Conservation (phyloP, 2,888 invertebrate genomes). For the Brassicogethes aeneus region DNA sequence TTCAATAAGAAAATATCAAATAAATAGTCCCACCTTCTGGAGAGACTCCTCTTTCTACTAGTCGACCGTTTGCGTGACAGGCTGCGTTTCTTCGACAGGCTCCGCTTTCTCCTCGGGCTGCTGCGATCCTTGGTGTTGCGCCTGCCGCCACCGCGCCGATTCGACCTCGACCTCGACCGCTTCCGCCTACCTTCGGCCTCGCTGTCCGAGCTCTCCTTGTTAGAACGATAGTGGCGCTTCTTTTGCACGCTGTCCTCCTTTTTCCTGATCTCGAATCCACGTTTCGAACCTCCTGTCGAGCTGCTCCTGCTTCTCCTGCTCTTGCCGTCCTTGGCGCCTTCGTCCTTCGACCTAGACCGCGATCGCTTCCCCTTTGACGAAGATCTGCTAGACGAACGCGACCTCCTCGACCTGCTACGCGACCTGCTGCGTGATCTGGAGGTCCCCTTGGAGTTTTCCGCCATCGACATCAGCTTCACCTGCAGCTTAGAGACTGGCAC, state of each 20-base stretch:
- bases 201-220: conserved; percentile 55
- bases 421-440: conserved; percentile 33
- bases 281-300: conserved; percentile 28
- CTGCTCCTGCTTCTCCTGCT: conserved; percentile 12
- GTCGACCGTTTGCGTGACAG: conserved; percentile 27
- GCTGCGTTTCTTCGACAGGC: conserved; percentile 35
- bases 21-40: conserved; percentile 36
- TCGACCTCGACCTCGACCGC: conserved; percentile 30
- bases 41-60: conserved; percentile 28
- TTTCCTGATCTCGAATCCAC: conserved; percentile 61
- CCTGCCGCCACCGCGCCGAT: conserved; percentile 28
- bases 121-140: conserved; percentile 40
- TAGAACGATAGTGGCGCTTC: conserved; percentile 81
- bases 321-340: conserved; percentile 2
- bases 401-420: conserved; percentile 24
- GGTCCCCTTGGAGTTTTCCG: conserved; percentile 40
- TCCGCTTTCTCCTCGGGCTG: conserved; percentile 42
- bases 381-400: conserved; percentile 17
- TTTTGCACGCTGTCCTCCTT: conserved; percentile 77
- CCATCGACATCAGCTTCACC: conserved; percentile 53
- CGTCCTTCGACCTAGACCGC: conserved; percentile 14
- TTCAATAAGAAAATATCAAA: no score
- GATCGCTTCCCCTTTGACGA: conserved; percentile 22
- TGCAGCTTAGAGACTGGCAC: conserved; percentile 51
- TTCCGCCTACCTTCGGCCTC: conserved; percentile 37